These are phyloP conservation scores for Hemichromis elongatus DNA, from an alignment of 2,113 vertebrate species.

Conservation along the genomic window DNA sequence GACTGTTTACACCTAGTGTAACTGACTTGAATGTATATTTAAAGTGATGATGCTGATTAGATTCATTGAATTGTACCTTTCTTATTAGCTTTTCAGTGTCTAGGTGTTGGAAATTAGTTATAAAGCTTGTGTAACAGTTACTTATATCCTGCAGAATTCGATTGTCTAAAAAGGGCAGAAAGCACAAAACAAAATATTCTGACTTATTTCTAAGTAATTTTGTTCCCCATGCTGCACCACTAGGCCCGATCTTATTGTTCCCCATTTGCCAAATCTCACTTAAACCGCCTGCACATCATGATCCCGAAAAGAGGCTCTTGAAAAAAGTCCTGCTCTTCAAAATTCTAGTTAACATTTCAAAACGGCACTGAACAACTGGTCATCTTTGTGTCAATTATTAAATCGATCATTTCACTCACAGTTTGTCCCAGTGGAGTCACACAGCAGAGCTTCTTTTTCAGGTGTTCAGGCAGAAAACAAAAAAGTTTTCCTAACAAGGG, in stretches of 20 bases:
- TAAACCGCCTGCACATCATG: accelerated
- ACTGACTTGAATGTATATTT: background rate
- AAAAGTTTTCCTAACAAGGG: constrained; percentile 73
- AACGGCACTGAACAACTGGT: too few relatives aligned
- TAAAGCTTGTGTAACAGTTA: background rate
- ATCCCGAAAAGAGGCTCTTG: background rate
- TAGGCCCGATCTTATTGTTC: background rate
- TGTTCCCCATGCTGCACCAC: background rate
- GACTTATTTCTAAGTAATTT: background rate
- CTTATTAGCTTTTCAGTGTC: background rate
- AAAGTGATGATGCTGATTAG: background rate
- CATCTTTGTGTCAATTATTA: background rate
- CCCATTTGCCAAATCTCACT: background rate
- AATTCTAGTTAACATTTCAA: background rate
- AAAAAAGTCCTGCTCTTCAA: accelerated
- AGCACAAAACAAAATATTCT: background rate
- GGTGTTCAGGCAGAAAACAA: constrained; percentile 72
- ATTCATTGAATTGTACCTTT: background rate
- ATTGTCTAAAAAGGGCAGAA: background rate
- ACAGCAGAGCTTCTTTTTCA: constrained; percentile 69
- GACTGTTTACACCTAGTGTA: background rate
- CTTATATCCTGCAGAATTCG: background rate
- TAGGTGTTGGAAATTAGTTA: background rate
- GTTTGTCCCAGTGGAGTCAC: constrained; percentile 29
- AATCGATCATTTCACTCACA: constrained; percentile 38